Conservation (phyloP, 2,797 vertebrate species). For the Ispidina picta region DNA sequence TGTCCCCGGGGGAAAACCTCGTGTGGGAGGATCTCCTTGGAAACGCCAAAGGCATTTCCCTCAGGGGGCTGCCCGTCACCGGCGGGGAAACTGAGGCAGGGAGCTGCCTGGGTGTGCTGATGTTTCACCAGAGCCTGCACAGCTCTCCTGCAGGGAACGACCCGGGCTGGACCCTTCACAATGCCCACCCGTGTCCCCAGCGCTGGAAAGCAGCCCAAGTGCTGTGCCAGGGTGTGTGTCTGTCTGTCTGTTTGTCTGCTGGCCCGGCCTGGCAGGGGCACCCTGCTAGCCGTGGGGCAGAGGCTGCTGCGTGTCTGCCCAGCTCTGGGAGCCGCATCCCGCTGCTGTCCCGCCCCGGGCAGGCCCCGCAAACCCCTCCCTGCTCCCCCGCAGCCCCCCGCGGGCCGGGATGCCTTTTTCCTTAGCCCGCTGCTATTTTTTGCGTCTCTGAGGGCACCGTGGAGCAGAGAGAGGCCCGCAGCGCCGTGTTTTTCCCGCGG, state of each 20-base stretch:
- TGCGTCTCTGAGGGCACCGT: background rate
- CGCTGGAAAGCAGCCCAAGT: background rate
- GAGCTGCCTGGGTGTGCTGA: background rate
- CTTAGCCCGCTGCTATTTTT: slow-evolving; percentile 20
- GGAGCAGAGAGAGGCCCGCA: background rate
- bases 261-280: background rate
- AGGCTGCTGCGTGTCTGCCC: background rate
- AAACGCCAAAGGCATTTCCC: background rate
- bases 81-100: slow-evolving; percentile 17
- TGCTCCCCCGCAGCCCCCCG: no score
- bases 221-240: background rate
- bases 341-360: rapidly evolving
- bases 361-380: no score
- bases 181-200: background rate
- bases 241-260: background rate
- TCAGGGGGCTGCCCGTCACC: background rate
- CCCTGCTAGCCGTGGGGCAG: rapidly evolving
- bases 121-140: background rate
- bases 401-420: background rate
- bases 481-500: background rate
- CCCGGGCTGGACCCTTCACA: background rate
- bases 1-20: background rate
- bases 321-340: rapidly evolving
- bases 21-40: background rate
- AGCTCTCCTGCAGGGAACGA: background rate